phyloP scores from a whole-genome alignment of 1,140 invertebrate genomes.

The Pollicipes pollicipes region DNA sequence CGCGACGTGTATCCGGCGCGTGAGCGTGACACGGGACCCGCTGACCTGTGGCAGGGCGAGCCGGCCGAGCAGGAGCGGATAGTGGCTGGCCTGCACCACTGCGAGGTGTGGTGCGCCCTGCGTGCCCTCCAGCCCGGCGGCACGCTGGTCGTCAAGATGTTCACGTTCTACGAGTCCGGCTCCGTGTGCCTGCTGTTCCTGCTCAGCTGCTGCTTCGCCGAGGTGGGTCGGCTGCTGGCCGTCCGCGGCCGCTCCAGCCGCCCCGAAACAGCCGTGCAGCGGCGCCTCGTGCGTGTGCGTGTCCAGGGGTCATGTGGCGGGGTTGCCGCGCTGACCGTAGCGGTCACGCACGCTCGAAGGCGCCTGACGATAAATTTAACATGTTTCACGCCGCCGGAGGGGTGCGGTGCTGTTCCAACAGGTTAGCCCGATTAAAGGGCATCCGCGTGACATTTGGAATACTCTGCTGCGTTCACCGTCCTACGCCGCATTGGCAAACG shows the following conservation, averaged over 20 bases:
- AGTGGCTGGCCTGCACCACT: slow-evolving; percentile 57
- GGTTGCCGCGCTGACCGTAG: too few species aligned
- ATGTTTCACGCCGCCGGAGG: too few species aligned
- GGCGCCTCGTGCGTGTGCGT: slow-evolving; percentile 32
- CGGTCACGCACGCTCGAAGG: too few species aligned
- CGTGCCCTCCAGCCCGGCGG: slow-evolving; percentile 37
- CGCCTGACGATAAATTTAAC: too few species aligned
- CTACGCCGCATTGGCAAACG: too few species aligned
- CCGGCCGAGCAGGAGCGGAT: slow-evolving; percentile 68
- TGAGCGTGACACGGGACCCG: too few species aligned
- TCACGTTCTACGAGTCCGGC: slow-evolving; percentile 70
- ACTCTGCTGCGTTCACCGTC: too few species aligned
- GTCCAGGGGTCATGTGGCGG: slow-evolving; percentile 18
- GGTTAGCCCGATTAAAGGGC: too few species aligned
- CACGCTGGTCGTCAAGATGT: slow-evolving; percentile 73
- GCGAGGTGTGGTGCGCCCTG: slow-evolving; percentile 46
- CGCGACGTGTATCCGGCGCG: too few species aligned
- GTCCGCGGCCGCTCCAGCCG: slow-evolving; percentile 81
- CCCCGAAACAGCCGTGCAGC: slow-evolving; percentile 78
- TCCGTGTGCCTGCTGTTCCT: slow-evolving; percentile 63
- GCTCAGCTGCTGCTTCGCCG: slow-evolving; percentile 49
- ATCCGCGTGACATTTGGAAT: too few species aligned
- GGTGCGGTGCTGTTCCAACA: too few species aligned
- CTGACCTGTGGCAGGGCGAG: slow-evolving; percentile 26
- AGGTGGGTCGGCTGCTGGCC: slow-evolving; percentile 62